A percentile compares a stretch with the other conserved stretches of the same genome.
Evolutionary conservation across 2,113 vertebrate genomes (phyloP).

Genomic region (Rhinogobius similis): DNA sequence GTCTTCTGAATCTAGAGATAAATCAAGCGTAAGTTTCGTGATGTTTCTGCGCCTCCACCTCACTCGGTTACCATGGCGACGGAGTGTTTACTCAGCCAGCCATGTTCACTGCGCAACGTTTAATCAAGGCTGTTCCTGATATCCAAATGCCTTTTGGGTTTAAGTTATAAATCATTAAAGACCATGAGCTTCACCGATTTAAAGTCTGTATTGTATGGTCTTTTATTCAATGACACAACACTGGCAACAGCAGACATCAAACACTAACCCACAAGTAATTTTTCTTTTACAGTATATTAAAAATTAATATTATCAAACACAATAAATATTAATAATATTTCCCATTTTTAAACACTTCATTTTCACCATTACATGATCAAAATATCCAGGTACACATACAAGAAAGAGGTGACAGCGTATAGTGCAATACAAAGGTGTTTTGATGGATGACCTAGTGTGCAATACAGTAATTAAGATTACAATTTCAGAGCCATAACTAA

Average conservation of each 20-base stretch:
- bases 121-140: neutral
- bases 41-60: neutral
- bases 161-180: neutral
- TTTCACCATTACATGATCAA: neutral
- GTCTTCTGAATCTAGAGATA: neutral
- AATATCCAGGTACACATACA: conserved; percentile 6
- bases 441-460: neutral
- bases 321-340: conserved; percentile 34
- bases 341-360: conserved; percentile 16
- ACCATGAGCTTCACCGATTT: neutral
- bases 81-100: neutral
- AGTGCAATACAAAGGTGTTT: neutral
- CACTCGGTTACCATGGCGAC: conserved; percentile 2
- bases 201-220: neutral
- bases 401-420: neutral
- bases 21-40: neutral
- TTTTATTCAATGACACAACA: conserved; percentile 30
- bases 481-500: conserved; percentile 18
- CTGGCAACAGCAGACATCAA: conserved; percentile 12
- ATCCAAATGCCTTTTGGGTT: neutral
- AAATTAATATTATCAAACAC: conserved; percentile 11
- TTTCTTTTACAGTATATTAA: neutral
- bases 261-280: neutral
- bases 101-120: too few species aligned
- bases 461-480: conserved; percentile 7